Base-by-base conservation (phyloP, 2,113 vertebrate genomes). In the Trachemys scripta region DNA sequence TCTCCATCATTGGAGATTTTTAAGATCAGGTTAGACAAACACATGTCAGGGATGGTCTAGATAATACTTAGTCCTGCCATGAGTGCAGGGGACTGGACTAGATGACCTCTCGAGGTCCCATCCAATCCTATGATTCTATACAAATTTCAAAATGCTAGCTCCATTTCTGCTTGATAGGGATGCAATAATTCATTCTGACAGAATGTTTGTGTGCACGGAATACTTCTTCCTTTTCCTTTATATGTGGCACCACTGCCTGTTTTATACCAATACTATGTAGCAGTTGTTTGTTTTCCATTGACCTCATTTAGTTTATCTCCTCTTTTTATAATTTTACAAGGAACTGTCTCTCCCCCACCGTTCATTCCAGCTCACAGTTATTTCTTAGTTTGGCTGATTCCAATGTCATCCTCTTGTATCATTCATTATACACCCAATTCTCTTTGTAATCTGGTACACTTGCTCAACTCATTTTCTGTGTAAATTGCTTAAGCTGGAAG, bases 381-480 rank as follows among this genome's bases (percentile, higher is more conserved):
- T 38, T 94, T 82, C 47, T 19, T 29, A 49, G 10, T 78, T 54
- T 35, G 53, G 25, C 27, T 87, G 79, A 75, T 79, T 84, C 91
- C 22, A 82, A 11, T 51, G 27, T 49, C 90, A 92, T 91, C 22
- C 57, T 51, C 25, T 6, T 84, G n/a, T 84, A 16, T 1, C 17
- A 45, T 31, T 85, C 50, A 2, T 78, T 90, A 45, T 8, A 4
- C 11, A 86, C 13, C 7, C 53, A 82, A 27, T 90, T 91, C 79
- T 88, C 31, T 80, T 94, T 86, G 87, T 1, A 11, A 79, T 81
- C n/a, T 91, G 31, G 5, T 0, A 0, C n/a, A 81, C 0, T 0
- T 29, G 87, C 91, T 80, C 25, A 85, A 90, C 25, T 92, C 56
- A 84, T 82, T 84, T 92, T 94, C 90, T 80, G 7, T 80, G 35